Base-by-base conservation (phyloP, 2,797 vertebrate species). In the Gephyroberyx darwinii region DNA sequence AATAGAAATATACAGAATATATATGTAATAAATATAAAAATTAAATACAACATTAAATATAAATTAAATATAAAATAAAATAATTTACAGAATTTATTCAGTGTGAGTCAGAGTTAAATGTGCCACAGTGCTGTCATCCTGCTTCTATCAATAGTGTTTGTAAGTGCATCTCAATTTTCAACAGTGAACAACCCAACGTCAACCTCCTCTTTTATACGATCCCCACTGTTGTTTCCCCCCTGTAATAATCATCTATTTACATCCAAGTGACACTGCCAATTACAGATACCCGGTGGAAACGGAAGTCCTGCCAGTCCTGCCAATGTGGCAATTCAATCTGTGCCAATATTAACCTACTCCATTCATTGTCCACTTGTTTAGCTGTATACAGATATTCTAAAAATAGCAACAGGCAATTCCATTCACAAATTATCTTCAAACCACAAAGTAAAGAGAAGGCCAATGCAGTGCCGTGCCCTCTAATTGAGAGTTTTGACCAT, bases 391-490 rank as follows among this genome's bases (percentile, higher is more conserved):
- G 10, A 41, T 76, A 68, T 74, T 65, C 57, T 58, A 56, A 67
- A 84, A 80, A 76, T 61, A 85, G 58, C 69, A 80, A 56, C 56
- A 67, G 58, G 43, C 70, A 35, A 45, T 69, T 75, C 61, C 41
- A 59, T 75, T 83, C 60, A 76, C 31, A 69, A 31, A 13, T 65
- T 5, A 41, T 20, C 22, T 47, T 51, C 4, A 69, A 64, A 52
- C 9, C 31, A 35, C 16, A 20, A 41, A 12, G 17, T 56, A 17
- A 41, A 53, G 71, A 48, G 30, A 64, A 26, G 50, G n/a, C 20
- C 6, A 52, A 10, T 20, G 20, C n/a, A 20, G 9, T 22, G 5
- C n/a, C 20, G 5, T 52, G n/a, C 5, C 19, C 9, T 10, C 50
- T 52, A 6, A 52, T 20, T 1, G 10, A 8, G 41, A 43, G 14